Base-by-base conservation (phyloP, 2,888 invertebrate genomes). In the Lepidocyrtoides sp. region DNA sequence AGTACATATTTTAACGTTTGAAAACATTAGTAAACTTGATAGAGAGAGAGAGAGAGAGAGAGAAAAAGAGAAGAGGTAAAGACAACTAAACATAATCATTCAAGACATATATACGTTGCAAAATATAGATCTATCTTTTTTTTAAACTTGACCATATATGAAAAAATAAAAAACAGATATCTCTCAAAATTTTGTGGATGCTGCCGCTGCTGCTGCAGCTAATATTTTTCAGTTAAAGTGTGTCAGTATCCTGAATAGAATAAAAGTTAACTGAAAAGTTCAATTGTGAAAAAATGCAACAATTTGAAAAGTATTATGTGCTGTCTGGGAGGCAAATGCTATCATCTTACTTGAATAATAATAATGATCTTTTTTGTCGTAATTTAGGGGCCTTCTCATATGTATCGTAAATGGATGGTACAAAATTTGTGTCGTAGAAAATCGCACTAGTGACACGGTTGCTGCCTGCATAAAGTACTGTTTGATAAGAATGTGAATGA, bases 131-230 rank as follows among this genome's bases (percentile, higher is more conserved):
- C n/a, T n/a, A 57, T 60, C 54, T 32, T 44, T 17, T 44, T 12
- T 48, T 23, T 2, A 75, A 48, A 77, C n/a, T 77, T 51, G 4
- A 75, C n/a, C n/a, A 48, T 48, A 7, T 36, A 77, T 77, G 51
- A 81, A 60, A 81, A 20, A 81, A 84, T 32, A 84, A 23, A 84
- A 84, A 72, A 44, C 41, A 72, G 51, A 54, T 72, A 85, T 85
- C 69, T 85, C 85, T 85, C 85, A 54, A 51, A 72, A 72, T 85
- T 72, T 72, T 72, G 54, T 72, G 48, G 85, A 32, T 72, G 72
- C 85, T 72, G 48, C 51, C 48, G 51, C 84, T 36, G 54, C 54
- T 57, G 51, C 36, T 60, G 85, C 85, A 85, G 54, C 57, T 66
- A 83, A 66, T 36, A 36, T 41, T 83, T 32, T 32, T 60, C 60